phyloP scores from a whole-genome alignment of 1,140 invertebrate species.

The Arion vulgaris region DNA sequence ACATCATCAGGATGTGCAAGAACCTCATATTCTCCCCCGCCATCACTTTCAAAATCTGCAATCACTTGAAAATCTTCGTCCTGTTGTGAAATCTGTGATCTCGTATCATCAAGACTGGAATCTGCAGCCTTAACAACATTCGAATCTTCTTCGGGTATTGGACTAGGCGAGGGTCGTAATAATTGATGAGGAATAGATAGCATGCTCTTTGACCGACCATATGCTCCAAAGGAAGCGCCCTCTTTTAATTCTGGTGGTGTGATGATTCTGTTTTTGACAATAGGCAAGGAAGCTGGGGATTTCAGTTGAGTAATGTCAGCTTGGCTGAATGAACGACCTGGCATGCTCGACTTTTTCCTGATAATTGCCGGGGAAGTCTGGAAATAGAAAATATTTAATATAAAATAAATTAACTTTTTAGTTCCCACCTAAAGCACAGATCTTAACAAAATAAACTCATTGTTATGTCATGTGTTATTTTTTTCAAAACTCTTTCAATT shows the following conservation, averaged over 20 bases:
- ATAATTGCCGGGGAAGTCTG: slow-evolving; percentile 20
- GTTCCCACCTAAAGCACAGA: too few relatives aligned
- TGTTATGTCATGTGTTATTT: too few relatives aligned
- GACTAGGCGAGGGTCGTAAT: slow-evolving; percentile 17
- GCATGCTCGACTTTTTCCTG: neutral
- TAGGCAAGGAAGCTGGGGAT: slow-evolving; percentile 20
- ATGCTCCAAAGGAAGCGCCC: neutral
- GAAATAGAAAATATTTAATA: too few relatives aligned
- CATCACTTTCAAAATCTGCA: slow-evolving; percentile 44
- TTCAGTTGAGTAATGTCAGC: neutral
- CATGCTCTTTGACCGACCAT: neutral
- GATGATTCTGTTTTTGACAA: slow-evolving; percentile 33
- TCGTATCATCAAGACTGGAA: neutral
- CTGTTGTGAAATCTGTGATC: neutral
- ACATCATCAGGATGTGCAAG: slow-evolving; percentile 34
- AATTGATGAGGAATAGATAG: slow-evolving; percentile 1
- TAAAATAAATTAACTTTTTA: too few relatives aligned
- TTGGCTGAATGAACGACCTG: slow-evolving; percentile 7
- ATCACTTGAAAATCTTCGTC: slow-evolving; percentile 13
- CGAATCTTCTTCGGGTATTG: slow-evolving; percentile 30
- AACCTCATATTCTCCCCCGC: slow-evolving; percentile 45
- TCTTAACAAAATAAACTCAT: too few relatives aligned
- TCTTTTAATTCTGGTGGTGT: neutral
- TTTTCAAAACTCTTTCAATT: too few relatives aligned
- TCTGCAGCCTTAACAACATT: neutral